Conservation (phyloP, 2,888 invertebrate species). For the Heliconius hortense region DNA sequence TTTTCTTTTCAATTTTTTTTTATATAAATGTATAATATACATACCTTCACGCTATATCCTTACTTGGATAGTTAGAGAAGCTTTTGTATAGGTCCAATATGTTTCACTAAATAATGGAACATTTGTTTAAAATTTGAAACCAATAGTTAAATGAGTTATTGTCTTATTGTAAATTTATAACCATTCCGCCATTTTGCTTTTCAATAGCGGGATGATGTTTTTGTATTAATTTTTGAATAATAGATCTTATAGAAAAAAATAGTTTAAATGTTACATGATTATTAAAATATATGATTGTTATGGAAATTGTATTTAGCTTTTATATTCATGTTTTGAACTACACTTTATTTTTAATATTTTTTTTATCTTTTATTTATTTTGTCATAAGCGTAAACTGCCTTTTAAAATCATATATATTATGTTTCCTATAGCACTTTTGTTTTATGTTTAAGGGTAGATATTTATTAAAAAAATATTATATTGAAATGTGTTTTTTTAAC, state of each 20-base stretch:
- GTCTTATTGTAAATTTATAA: neutral
- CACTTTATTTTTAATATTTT: slow-evolving; percentile 27
- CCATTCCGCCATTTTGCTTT: slow-evolving; percentile 16
- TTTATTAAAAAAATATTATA: slow-evolving; percentile 32
- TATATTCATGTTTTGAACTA: slow-evolving; percentile 21
- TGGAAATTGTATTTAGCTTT: slow-evolving; percentile 19
- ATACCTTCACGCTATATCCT: slow-evolving; percentile 23
- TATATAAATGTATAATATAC: neutral
- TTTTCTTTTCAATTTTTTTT: neutral
- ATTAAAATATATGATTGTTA: slow-evolving; percentile 28
- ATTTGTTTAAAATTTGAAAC: neutral
- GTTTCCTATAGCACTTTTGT: slow-evolving; percentile 28
- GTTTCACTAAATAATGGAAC: neutral
- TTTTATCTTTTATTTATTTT: slow-evolving; percentile 23
- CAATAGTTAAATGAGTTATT: neutral
- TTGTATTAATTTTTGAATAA: slow-evolving; percentile 12
- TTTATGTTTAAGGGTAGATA: slow-evolving; percentile 32
- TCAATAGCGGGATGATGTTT: slow-evolving; percentile 17
- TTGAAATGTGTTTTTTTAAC: neutral
- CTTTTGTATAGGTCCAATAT: slow-evolving; percentile 13
- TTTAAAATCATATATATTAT: slow-evolving; percentile 21
- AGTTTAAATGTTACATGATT: slow-evolving; percentile 33
- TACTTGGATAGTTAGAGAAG: slow-evolving; percentile 14
- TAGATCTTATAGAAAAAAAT: slow-evolving; percentile 34
- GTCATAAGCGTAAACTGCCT: slow-evolving; percentile 32